phyloP scores from a whole-genome alignment of 1,140 invertebrate genomes.

The Papilio aristodemus region DNA sequence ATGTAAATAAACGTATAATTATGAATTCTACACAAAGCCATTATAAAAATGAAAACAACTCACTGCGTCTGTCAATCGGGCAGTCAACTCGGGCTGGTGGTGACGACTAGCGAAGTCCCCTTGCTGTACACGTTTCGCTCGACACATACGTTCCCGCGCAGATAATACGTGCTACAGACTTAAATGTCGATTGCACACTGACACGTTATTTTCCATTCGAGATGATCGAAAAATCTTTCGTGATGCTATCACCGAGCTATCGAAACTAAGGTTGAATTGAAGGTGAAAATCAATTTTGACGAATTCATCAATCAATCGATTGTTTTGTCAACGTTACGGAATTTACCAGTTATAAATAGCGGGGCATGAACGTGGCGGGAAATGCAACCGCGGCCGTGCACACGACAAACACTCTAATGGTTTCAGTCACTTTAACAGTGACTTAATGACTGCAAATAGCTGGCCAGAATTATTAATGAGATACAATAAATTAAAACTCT shows the following conservation, averaged over 20 bases:
- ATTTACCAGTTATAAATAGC: constrained; percentile 27
- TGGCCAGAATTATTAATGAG: too few relatives aligned
- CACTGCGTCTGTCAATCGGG: constrained; percentile 35
- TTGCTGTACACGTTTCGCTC: constrained; percentile 34
- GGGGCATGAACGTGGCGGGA: background rate
- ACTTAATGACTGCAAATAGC: background rate
- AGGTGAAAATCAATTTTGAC: constrained; percentile 30
- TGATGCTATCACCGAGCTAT: constrained; percentile 33
- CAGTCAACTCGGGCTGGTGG: constrained; percentile 33
- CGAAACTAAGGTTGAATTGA: constrained; percentile 32
- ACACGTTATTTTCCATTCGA: constrained; percentile 38
- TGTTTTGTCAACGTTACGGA: background rate
- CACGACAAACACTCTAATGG: constrained; percentile 15
- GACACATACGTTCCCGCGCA: constrained; percentile 35
- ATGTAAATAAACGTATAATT: background rate
- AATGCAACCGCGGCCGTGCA: background rate
- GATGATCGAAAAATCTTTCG: constrained; percentile 39
- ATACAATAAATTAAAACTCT: too few relatives aligned
- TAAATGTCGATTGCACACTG: constrained; percentile 38
- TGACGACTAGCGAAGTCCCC: constrained; percentile 32
- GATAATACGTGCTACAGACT: constrained; percentile 37
- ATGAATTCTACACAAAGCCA: constrained; percentile 5
- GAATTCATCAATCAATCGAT: constrained; percentile 19
- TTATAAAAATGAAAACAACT: constrained; percentile 35
- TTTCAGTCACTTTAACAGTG: background rate